These are phyloP conservation scores for Cantharis rustica DNA, from an alignment of 2,888 invertebrate genomes.

Conservation along the genomic window DNA sequence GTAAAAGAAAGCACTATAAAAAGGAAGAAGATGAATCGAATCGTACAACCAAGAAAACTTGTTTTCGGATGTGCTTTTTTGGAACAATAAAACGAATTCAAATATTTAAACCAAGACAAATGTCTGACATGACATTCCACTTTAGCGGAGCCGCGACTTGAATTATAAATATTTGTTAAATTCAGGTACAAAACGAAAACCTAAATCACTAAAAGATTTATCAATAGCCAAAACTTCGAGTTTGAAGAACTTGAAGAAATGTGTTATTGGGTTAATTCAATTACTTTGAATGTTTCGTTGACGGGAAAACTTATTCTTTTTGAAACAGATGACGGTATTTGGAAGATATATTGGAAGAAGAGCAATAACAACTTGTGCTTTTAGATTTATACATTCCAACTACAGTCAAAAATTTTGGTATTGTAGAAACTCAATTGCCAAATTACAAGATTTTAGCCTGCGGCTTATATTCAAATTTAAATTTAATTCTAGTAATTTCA, in stretches of 20 bases:
- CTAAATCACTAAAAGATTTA: slow-evolving; percentile 13
- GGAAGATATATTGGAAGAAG: no score
- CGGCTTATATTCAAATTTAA: no score
- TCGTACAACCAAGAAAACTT: slow-evolving; percentile 21
- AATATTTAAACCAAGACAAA: slow-evolving; percentile 51
- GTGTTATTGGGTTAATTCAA: neutral
- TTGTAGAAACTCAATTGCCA: no score
- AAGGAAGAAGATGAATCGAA: slow-evolving; percentile 11
- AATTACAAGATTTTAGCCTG: no score
- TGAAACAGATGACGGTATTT: no score
- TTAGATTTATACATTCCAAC: no score
- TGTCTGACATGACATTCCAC: slow-evolving; percentile 54
- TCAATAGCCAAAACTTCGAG: neutral
- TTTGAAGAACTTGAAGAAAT: neutral
- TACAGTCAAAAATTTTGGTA: no score
- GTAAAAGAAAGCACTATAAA: neutral
- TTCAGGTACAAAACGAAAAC: slow-evolving; percentile 37
- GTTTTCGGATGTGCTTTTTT: slow-evolving; percentile 37
- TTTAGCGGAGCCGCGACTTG: slow-evolving; percentile 47
- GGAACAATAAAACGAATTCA: slow-evolving; percentile 51
- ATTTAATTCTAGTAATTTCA: no score
- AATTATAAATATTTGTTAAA: slow-evolving; percentile 53
- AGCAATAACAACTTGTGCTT: no score
- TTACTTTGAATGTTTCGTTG: neutral
- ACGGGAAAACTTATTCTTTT: neutral